Conservation (phyloP, 2,888 invertebrate genomes). For the Phengaris alcon region DNA sequence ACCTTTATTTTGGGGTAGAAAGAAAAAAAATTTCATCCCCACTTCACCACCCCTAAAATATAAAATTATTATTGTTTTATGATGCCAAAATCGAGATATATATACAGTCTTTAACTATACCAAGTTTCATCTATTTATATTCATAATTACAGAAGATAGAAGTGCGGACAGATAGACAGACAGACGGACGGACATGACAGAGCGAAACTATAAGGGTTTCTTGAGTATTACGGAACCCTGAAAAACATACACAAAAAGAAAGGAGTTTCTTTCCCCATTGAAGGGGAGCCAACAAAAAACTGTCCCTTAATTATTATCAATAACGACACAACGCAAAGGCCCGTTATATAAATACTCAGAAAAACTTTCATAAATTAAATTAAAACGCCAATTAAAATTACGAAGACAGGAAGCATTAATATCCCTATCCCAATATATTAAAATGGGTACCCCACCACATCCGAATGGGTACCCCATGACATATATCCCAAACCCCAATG, state of each 20-base stretch:
- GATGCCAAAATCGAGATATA: no score
- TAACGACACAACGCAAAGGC: background rate
- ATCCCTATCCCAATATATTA: background rate
- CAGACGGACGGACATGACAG: no score
- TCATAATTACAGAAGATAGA: no score
- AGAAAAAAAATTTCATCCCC: no score
- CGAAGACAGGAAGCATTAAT: conserved; percentile 26
- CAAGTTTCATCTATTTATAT: no score
- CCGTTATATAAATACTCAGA: background rate
- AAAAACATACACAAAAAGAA: background rate
- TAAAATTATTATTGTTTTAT: no score
- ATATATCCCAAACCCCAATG: background rate
- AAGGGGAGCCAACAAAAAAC: background rate
- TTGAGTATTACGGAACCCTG: no score
- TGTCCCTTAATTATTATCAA: conserved; percentile 6
- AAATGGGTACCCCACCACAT: background rate
- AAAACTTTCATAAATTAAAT: conserved; percentile 24
- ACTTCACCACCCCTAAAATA: no score
- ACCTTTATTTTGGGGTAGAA: no score
- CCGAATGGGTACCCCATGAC: conserved; percentile 14
- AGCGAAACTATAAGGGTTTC: no score
- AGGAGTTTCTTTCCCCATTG: background rate
- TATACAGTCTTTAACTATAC: no score
- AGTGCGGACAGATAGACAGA: no score
- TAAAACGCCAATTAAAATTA: conserved; percentile 21